These are phyloP conservation scores for Lacanobia wlatinum DNA, from an alignment of 2,888 invertebrate genomes.

Conservation along the genomic window DNA sequence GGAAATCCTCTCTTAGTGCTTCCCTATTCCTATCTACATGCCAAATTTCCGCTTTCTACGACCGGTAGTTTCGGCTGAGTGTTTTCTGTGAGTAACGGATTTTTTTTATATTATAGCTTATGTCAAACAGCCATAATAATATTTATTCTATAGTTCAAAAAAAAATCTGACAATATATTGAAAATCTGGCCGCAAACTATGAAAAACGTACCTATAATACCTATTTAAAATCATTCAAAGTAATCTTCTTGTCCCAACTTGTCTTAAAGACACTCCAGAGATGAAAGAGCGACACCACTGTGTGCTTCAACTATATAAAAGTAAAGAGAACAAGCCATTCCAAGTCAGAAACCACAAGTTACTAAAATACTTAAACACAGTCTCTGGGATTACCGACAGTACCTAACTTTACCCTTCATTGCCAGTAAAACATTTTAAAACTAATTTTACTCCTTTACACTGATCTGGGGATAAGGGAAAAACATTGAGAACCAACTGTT, in stretches of 20 bases:
- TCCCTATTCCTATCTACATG: too few species aligned
- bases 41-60: too few species aligned
- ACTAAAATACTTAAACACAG: conserved; percentile 33
- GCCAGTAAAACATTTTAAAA: conserved; percentile 51
- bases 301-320: not conserved
- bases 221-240: not conserved
- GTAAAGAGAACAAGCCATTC: conserved; percentile 1
- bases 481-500: conserved; percentile 38
- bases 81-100: too few species aligned
- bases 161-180: too few species aligned
- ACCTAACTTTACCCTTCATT: conserved; percentile 30
- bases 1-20: too few species aligned
- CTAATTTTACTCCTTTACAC: conserved; percentile 46
- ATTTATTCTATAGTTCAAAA: too few species aligned
- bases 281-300: not conserved
- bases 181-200: too few species aligned
- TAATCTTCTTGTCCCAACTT: not conserved
- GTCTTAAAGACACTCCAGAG: not conserved
- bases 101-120: too few species aligned
- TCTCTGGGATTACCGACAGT: conserved; percentile 24
- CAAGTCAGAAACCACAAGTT: conserved; percentile 7
- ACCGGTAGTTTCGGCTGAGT: too few species aligned
- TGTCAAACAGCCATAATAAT: too few species aligned
- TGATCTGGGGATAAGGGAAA: conserved; percentile 41
- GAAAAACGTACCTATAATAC: not conserved